Base-by-base conservation (phyloP, 2,113 vertebrate species). In the Falcunculus frontatus region DNA sequence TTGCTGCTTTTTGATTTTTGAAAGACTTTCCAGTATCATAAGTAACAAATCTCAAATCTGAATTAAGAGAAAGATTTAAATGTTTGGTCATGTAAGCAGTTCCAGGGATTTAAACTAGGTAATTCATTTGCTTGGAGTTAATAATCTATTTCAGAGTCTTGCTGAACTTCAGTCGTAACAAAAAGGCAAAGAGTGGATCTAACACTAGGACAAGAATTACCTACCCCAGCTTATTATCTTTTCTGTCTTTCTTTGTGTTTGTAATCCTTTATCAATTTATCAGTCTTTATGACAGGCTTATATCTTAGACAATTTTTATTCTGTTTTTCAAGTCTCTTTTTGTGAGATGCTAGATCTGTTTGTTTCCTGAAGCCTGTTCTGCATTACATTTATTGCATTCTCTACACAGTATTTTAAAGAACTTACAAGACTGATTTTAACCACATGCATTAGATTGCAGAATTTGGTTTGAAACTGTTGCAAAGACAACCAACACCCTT, bases 71-170 rank as follows among this genome's bases (percentile, higher is more conserved):
- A 77, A 63, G 4, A 64, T 89, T n/a, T 76, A 69, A 87, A 73
- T 6, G 50, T 87, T 83, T 42, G 83, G 39, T 47, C 18, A 47
- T 57, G 39, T 73, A 55, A 94, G 46, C 11, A 56, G 4, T 63
- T 77, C 52, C 22, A 39, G 19, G 53, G 78, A 81, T 87, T 95
- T 91, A 80, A 92, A 70, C 41, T 69, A 77, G 55, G 79, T 93
- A 92, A 91, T 95, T 97, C 27, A 73, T 97, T 94, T 96, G 33
- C 87, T 95, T 97, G 80, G 68, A 78, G 21, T 73, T 94, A 72
- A 18, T 27, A 68, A 55, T 67, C 27, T 64, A 4, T 86, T 72
- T 74, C 53, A 55, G 52, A 65, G 13, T 42, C 64, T 63, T 73
- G 37, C 59, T 91, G 80, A 86, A 74, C 50, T 85, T 64, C 55